Evolutionary conservation across 2,113 vertebrate species (phyloP).

Genomic region (Esox niger): DNA sequence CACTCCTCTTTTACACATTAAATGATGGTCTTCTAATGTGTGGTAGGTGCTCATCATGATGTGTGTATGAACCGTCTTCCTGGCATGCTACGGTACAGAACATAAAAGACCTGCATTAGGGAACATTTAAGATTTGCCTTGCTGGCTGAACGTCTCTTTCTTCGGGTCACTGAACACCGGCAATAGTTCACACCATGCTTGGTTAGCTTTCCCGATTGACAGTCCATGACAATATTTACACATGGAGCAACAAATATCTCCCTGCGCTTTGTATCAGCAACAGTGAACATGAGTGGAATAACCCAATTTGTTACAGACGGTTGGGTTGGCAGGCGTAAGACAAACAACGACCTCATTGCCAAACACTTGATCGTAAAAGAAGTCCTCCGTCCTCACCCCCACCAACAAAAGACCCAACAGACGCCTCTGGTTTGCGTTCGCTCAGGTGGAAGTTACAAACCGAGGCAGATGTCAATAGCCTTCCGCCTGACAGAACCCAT

Average conservation of each 20-base stretch:
- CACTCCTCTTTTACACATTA: no score
- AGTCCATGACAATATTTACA: conserved; percentile 53
- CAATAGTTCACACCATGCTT: conserved; percentile 11
- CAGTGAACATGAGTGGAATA: conserved; percentile 55
- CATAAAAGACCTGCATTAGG: not conserved
- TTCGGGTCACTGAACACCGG: conserved; percentile 18
- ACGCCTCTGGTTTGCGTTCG: conserved; percentile 41
- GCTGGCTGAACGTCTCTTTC: not conserved
- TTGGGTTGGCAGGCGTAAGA: conserved; percentile 38
- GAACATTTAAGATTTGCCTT: not conserved
- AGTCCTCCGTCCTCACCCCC: conserved; percentile 2
- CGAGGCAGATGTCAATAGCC: conserved; percentile 59
- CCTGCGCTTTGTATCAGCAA: conserved; percentile 35
- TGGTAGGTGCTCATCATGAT: no score
- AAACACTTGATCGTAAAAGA: conserved; percentile 55
- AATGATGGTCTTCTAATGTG: no score
- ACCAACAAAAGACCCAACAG: conserved; percentile 41
- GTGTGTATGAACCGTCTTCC: no score
- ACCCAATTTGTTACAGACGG: conserved; percentile 52
- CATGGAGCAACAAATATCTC: conserved; percentile 24
- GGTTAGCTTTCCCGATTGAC: conserved; percentile 40
- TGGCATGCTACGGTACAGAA: not conserved
- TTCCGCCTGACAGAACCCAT: conserved; percentile 42
- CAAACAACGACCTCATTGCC: conserved; percentile 58
- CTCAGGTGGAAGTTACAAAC: conserved; percentile 56